A percentile compares a stretch with the other conserved stretches of the same genome.
These are phyloP conservation scores for Pygoscelis antarcticus DNA, from an alignment of 2,113 vertebrate genomes.

Conservation along the genomic window DNA sequence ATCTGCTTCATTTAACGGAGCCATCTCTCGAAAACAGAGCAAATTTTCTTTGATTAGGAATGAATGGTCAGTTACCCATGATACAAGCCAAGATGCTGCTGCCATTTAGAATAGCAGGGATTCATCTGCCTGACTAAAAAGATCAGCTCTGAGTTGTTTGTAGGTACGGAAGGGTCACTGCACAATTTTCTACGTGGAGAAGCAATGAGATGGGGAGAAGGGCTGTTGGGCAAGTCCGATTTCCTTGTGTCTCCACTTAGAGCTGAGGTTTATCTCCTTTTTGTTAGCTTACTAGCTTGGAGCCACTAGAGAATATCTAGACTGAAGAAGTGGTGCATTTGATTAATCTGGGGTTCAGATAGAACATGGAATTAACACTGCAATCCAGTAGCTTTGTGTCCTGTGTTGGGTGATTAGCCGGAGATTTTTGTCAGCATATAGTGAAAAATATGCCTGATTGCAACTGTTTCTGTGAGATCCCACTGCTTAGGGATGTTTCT, in stretches of 20 bases:
- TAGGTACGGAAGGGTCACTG: neutral
- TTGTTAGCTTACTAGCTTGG: neutral
- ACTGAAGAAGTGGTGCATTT: neutral
- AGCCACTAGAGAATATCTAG: neutral
- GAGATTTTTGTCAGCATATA: neutral
- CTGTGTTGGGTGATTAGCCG: neutral
- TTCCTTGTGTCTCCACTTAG: neutral
- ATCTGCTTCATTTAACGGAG: neutral
- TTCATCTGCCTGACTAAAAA: neutral
- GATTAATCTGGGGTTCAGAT: neutral
- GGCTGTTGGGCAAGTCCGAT: neutral
- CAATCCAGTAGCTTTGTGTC: neutral
- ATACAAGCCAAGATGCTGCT: neutral
- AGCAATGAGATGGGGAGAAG: neutral
- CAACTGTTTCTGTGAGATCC: neutral
- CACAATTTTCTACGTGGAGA: neutral
- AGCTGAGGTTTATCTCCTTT: neutral
- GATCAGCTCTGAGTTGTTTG: neutral
- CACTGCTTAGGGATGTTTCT: neutral
- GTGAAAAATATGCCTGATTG: neutral
- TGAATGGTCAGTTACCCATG: neutral
- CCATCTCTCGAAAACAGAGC: neutral
- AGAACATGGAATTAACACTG: accelerated
- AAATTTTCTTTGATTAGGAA: neutral
- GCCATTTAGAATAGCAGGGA: neutral